Percentiles rank a stretch among this genome's conserved stretches.
Evolutionary conservation across 1,140 invertebrate species (phyloP).

Genomic region (Lordiphosa mommai): DNA sequence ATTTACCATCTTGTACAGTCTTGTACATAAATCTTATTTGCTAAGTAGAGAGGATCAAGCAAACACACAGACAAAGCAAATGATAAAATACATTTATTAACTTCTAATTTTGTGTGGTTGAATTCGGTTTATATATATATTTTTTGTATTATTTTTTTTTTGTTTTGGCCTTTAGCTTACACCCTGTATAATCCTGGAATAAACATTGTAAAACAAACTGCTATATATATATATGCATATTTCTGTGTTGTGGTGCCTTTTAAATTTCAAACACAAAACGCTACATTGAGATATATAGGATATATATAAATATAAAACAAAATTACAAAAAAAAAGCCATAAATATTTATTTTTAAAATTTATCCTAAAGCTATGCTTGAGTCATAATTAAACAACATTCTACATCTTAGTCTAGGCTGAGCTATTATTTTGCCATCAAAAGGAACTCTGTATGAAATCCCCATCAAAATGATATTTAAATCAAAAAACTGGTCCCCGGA

Average conservation of each 20-base stretch:
- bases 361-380: slow-evolving; percentile 24
- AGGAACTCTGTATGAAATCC: not conserved
- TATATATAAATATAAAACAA: slow-evolving; percentile 9
- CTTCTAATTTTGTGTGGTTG: not conserved
- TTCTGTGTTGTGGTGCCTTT: too few species aligned
- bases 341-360: slow-evolving; percentile 19
- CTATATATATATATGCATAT: not conserved
- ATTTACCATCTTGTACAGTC: slow-evolving; percentile 22
- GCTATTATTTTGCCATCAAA: slow-evolving; percentile 28
- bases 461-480: not conserved
- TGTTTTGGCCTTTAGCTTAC: slow-evolving; percentile 55
- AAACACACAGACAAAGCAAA: slow-evolving; percentile 27
- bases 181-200: slow-evolving; percentile 67
- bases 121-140: not conserved
- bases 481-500: slow-evolving; percentile 7
- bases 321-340: not conserved
- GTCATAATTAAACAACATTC: not conserved
- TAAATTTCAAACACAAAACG: too few species aligned
- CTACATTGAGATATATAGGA: slow-evolving; percentile 8
- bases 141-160: slow-evolving; percentile 6
- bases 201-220: slow-evolving; percentile 12
- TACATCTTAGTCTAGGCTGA: not conserved
- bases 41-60: slow-evolving; percentile 14
- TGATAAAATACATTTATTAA: not conserved
- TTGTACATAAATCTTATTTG: slow-evolving; percentile 42